Conservation (phyloP, 2,113 vertebrate species). For the Mola mola region DNA sequence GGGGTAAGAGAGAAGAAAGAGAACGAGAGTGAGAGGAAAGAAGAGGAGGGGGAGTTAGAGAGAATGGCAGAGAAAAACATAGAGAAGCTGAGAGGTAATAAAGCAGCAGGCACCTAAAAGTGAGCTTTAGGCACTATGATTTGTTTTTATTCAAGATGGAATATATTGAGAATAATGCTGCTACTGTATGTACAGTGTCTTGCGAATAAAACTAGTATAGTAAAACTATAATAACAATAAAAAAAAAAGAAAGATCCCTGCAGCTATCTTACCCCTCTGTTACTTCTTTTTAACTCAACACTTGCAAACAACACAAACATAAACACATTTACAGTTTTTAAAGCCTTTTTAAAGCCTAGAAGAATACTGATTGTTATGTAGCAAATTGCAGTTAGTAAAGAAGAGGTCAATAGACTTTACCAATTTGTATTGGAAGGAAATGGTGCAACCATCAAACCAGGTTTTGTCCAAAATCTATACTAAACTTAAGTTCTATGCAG, state of each 20-base stretch:
- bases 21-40: conserved; percentile 38
- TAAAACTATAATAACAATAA: no score
- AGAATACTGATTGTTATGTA: no score
- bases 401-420: neutral
- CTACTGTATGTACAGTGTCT: conserved; percentile 35
- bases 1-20: conserved; percentile 40
- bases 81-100: conserved; percentile 61
- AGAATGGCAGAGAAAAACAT: conserved; percentile 30
- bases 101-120: conserved; percentile 54
- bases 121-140: conserved; percentile 66
- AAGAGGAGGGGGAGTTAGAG: conserved; percentile 50
- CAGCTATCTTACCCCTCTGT: conserved; percentile 25
- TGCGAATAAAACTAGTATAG: conserved; percentile 47
- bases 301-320: conserved; percentile 15
- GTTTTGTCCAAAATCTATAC: neutral
- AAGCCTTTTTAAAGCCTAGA: conserved; percentile 4
- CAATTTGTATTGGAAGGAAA: neutral
- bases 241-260: conserved; percentile 37
- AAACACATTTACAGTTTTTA: conserved; percentile 19
- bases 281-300: conserved; percentile 25
- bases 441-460: no score
- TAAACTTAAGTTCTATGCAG: neutral
- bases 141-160: conserved; percentile 62
- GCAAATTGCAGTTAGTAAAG: no score
- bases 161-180: conserved; percentile 52